phyloP scores from a whole-genome alignment of 2,888 invertebrate species.

The Lucinisca nassula region DNA sequence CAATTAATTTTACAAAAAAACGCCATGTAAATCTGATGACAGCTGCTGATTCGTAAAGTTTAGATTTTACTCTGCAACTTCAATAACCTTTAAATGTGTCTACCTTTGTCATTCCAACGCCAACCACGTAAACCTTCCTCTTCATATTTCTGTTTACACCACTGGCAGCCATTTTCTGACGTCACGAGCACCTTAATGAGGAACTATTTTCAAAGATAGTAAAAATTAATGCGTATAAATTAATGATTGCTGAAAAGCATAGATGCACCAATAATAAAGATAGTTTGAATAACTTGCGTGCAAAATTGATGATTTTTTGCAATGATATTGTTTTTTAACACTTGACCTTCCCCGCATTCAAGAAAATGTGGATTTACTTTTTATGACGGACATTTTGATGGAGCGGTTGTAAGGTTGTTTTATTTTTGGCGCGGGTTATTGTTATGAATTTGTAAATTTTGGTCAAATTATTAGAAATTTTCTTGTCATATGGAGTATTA shows the following conservation, averaged over 20 bases:
- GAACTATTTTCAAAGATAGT: conserved; percentile 74
- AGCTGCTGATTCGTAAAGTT: neutral
- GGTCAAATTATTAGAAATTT: conserved; percentile 36
- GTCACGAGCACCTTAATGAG: conserved; percentile 68
- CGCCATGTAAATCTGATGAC: neutral
- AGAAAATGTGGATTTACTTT: neutral
- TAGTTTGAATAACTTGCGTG: too few relatives aligned
- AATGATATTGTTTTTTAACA: too few relatives aligned
- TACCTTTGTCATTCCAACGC: conserved; percentile 99
- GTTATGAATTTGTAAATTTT: conserved; percentile 75
- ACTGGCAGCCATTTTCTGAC: conserved; percentile 72
- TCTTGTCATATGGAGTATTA: conserved; percentile 24
- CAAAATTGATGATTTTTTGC: too few relatives aligned
- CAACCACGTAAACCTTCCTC: conserved; percentile 94
- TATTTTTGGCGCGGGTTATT: conserved; percentile 86
- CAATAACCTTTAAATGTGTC: neutral
- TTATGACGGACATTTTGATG: conserved; percentile 49
- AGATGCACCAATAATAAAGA: too few relatives aligned
- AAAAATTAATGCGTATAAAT: neutral
- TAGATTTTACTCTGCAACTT: neutral
- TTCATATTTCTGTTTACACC: conserved; percentile 74
- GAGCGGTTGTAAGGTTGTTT: conserved; percentile 77
- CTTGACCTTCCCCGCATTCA: too few relatives aligned
- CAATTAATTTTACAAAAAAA: neutral
- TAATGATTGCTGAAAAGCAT: neutral